Evolutionary conservation across 2,888 invertebrate genomes (phyloP), one percentile per base, ranked within the genome.

Genomic region (Meganola albula): DNA sequence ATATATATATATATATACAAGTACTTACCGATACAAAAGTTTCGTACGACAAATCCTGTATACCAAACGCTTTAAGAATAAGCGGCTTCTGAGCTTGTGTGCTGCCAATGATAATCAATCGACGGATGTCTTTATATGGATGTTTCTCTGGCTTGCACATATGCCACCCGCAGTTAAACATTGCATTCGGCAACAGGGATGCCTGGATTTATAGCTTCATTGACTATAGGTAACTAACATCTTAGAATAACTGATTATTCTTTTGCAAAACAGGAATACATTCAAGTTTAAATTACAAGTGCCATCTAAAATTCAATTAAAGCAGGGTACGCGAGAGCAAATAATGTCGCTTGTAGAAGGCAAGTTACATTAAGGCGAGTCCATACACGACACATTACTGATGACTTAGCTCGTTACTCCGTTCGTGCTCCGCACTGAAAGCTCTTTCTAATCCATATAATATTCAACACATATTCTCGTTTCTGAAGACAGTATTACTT

Each of bases 71-170:
- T 40, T 84, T 86, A 2, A 87, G 62, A 14, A 82, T 59, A 1
- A 85, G 61, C 1, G 86, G 79, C 24, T 77, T 78, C 43, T 86
- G 82, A 12, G 87, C 75, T 44, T 82, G 76, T n/a, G 71, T 59
- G 53, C 78, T 76, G 10, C 80, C 75, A 12, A 87, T 73, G 3
- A 80, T 54, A n/a, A 82, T 65, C 4, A 78, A 50, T 2, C 56
- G 53, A 7, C 77, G 57, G 16, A 80, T 64, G 32, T 79, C 74
- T 2, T 48, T 57, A 24, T 64, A 60, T 3, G 63, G 38, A n/a
- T 50, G 38, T 11, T 50, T 58, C 11, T 72, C 59, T 21, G 63
- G 27, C 3, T 63, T 50, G 27, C 69, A 66, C 20, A 74, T 37
- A 36, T 84, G 70, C 83, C 84, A 84, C 13, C 80, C 83, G 30